These are phyloP conservation scores for Anguilla japonica DNA, from an alignment of 2,113 vertebrate genomes.

Conservation along the genomic window DNA sequence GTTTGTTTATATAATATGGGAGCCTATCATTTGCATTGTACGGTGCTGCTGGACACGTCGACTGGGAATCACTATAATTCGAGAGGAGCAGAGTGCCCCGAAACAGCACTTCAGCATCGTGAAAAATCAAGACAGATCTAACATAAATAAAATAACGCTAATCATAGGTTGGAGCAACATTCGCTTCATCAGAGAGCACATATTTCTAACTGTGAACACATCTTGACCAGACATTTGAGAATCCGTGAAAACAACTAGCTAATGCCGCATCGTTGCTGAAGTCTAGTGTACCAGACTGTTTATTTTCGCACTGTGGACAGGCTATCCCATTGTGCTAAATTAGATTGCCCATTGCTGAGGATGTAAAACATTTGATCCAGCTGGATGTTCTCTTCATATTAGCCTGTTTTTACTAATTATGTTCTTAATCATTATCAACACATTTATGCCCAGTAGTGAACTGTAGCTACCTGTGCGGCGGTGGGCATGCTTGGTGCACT, in stretches of 20 bases:
- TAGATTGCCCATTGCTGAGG: not conserved
- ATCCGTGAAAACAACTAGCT: not conserved
- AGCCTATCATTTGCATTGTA: not conserved
- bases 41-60: not conserved
- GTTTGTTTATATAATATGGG: not conserved
- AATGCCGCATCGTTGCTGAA: constrained; percentile 8
- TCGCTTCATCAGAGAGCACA: not conserved
- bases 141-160: not conserved
- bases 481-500: constrained; percentile 43
- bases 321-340: not conserved
- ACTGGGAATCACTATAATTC: not conserved
- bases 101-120: constrained; percentile 1
- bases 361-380: not conserved
- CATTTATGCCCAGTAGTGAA: not conserved
- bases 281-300: constrained; percentile 7
- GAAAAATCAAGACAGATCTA: not conserved
- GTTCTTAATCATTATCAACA: not conserved
- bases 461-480: constrained; percentile 45
- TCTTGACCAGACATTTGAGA: constrained; percentile 7
- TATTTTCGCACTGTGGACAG: constrained; percentile 13
- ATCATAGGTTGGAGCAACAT: not conserved
- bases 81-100: not conserved
- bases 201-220: not conserved
- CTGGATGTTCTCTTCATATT: not conserved
- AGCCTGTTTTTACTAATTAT: not conserved